Evolutionary conservation across 2,888 invertebrate genomes (phyloP), one percentile per base, ranked within the genome.

Genomic region (Cancer borealis): DNA sequence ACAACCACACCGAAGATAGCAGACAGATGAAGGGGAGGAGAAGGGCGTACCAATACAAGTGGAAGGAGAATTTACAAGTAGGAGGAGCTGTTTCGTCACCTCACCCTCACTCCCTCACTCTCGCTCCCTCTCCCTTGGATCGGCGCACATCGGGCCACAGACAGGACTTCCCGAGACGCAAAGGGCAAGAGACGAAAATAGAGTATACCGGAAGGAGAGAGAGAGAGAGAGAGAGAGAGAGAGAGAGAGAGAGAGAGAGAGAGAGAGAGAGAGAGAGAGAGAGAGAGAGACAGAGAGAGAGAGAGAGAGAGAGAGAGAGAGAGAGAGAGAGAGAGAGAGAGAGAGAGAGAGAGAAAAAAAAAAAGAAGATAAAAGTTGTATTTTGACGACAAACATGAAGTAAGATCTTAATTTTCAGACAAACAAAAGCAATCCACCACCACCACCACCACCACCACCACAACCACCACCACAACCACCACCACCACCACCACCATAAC

Each of bases 261-360:
- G 66, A 73, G 66, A 73, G 66, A 73, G 66, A 88, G 47, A 88
- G 47, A 47, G 45, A 47, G 88, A 88, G 66, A 73, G 66, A 73
- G 66, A 73, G 66, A 73, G 66, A 88, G 47, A 88, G 47, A 47
- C 14, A 47, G 88, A 88, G 66, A 66, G n/a, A 73, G n/a, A 73
- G n/a, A 73, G n/a, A 73, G n/a, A 73, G 1, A n/a, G 8, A 73
- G 21, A 66, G 5, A 66, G 5, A 66, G 5, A 66, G 17, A 66
- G 5, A 73, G 6, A 26, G 3, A n/a, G 1, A 26, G 0, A 73
- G 21, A 26, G 3, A 73, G 1, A 10, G 1, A 73, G n/a, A 73
- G 21, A 73, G 21, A 60, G 21, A 17, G 60, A 3, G 21, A 60
- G 17, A 60, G 60, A 60, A 8, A 73, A 2, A 5, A 73, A 73